Evolutionary conservation across 1,140 invertebrate species (phyloP).

Genomic region (Drosophila ficusphila): DNA sequence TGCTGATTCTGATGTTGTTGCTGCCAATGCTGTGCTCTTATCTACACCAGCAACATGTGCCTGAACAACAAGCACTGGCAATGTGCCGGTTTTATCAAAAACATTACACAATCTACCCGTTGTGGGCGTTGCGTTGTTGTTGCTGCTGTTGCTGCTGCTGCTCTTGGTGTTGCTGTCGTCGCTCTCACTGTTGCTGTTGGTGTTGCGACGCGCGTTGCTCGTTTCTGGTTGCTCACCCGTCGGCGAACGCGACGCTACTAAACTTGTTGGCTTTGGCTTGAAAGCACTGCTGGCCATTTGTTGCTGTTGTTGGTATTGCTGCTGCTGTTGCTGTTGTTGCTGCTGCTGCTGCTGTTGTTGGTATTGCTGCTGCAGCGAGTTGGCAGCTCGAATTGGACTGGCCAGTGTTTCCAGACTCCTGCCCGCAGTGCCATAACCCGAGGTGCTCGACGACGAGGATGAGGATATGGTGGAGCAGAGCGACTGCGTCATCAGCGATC

Average conservation of each 20-base stretch:
- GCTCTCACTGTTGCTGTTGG: constrained; percentile 8
- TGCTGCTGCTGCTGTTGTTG: constrained; percentile 36
- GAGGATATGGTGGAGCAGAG: constrained; percentile 73
- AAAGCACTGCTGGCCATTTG: constrained; percentile 63
- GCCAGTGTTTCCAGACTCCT: constrained; percentile 77
- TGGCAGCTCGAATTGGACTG: constrained; percentile 46
- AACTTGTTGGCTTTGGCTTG: constrained; percentile 77
- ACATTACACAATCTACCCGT: constrained; percentile 73
- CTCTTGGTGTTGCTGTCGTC: constrained; percentile 14
- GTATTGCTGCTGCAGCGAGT: constrained; percentile 40
- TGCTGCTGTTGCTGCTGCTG: constrained; percentile 11
- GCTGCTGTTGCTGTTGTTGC: constrained; percentile 42
- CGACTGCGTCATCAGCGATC: constrained; percentile 76
- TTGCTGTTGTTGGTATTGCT: constrained; percentile 40
- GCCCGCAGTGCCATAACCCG: constrained; percentile 74
- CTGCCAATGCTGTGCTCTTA: constrained; percentile 7
- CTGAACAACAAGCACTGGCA: constrained; percentile 19
- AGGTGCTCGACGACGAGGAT: constrained; percentile 70
- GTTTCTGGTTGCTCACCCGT: constrained; percentile 66
- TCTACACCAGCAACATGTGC: constrained; percentile 50
- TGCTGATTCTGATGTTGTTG: constrained; percentile 16
- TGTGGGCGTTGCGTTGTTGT: constrained; percentile 66
- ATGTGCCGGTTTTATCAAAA: constrained; percentile 58
- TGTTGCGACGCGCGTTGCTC: constrained; percentile 53
- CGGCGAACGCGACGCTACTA: constrained; percentile 74